Evolutionary conservation across 2,797 vertebrate species (phyloP).

Genomic region (Mormyrops attenuatus): DNA sequence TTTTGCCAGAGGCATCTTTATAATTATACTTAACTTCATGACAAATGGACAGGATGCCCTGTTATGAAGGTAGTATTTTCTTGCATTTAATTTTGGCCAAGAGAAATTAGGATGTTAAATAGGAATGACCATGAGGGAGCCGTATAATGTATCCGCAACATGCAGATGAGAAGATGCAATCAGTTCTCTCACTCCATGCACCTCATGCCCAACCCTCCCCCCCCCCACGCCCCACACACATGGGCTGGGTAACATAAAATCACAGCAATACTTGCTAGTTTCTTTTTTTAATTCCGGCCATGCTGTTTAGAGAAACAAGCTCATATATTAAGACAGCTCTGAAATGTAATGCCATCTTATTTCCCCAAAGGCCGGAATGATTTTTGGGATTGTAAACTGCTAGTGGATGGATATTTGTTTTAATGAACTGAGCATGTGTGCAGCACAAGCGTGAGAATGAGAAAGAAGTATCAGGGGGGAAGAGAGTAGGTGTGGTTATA

Average conservation of each 20-base stretch:
- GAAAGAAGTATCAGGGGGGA: neutral
- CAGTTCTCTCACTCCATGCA: too few species aligned
- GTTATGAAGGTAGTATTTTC: neutral
- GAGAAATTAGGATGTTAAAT: conserved; percentile 41
- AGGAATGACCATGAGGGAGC: conserved; percentile 22
- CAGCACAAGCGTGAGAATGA: conserved; percentile 44
- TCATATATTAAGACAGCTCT: conserved; percentile 67
- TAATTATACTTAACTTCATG: neutral
- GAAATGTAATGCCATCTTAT: conserved; percentile 64
- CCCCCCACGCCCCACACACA: too few species aligned
- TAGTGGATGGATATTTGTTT: conserved; percentile 65
- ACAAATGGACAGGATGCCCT: neutral
- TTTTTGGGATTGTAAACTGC: conserved; percentile 67
- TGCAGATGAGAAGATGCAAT: conserved; percentile 13
- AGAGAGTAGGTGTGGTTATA: neutral
- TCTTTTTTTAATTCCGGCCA: conserved; percentile 57
- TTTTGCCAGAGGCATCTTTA: neutral
- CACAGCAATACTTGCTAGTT: conserved; percentile 29
- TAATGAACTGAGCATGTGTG: conserved; percentile 66
- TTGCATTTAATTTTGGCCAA: conserved; percentile 1
- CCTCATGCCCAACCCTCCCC: neutral
- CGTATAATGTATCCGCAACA: neutral
- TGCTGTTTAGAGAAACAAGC: conserved; percentile 60
- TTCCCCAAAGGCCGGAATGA: conserved; percentile 63
- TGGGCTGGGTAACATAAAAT: neutral